These are phyloP conservation scores for Selenia dentaria DNA, from an alignment of 2,888 invertebrate species.

Conservation along the genomic window DNA sequence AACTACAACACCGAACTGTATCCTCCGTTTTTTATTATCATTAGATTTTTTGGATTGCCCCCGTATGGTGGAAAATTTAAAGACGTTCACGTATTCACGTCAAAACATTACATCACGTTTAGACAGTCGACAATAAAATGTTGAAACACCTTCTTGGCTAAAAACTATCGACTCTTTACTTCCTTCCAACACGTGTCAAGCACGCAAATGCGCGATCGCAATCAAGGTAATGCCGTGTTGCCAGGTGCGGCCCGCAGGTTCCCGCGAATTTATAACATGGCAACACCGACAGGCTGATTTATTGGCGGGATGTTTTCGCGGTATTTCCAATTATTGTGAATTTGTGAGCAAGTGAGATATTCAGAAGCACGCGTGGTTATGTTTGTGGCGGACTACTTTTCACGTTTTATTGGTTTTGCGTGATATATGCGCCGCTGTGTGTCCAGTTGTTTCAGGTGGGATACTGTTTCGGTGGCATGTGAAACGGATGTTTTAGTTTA, in stretches of 20 bases:
- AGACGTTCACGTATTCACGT: too few relatives aligned
- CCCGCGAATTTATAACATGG: constrained; percentile 73
- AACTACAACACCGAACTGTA: too few relatives aligned
- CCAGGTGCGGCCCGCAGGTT: constrained; percentile 70
- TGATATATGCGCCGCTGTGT: constrained; percentile 45
- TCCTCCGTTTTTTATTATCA: too few relatives aligned
- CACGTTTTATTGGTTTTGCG: constrained; percentile 66
- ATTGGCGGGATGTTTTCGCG: constrained; percentile 51
- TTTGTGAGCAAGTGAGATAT: constrained; percentile 57
- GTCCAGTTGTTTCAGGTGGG: constrained; percentile 23
- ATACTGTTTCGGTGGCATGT: not conserved
- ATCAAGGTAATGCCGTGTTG: constrained; percentile 72
- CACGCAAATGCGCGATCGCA: constrained; percentile 67
- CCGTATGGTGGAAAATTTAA: too few relatives aligned
- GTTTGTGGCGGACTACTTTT: constrained; percentile 62
- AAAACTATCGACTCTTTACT: constrained; percentile 15
- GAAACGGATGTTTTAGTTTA: not conserved
- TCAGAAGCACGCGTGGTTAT: constrained; percentile 60
- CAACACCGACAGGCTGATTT: constrained; percentile 79
- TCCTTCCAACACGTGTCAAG: constrained; percentile 41
- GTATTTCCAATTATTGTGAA: constrained; percentile 49
- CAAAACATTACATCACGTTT: too few relatives aligned
- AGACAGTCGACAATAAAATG: too few relatives aligned
- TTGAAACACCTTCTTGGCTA: constrained; percentile 33
- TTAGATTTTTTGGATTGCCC: too few relatives aligned